Percentiles rank a stretch among this genome's conserved stretches.
Conservation (phyloP, 2,888 invertebrate species). For the Patella caerulea region DNA sequence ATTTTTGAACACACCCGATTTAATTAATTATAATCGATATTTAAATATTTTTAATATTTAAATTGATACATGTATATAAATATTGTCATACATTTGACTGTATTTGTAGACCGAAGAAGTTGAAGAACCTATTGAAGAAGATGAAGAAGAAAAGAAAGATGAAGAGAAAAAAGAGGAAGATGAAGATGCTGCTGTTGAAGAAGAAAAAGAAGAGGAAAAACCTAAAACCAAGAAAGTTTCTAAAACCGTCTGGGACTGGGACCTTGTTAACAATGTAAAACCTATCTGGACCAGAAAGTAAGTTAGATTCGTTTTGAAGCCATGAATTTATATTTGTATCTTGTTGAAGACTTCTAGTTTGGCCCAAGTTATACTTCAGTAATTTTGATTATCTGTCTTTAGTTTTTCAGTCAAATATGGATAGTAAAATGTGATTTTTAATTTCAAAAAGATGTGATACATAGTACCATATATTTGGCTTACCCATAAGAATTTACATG, state of each 20-base stretch:
- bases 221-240: slow-evolving; percentile 90
- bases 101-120: slow-evolving; percentile 79
- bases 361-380: too few relatives aligned
- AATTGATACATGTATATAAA: too few relatives aligned
- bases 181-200: slow-evolving; percentile 76
- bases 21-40: not conserved
- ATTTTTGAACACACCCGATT: not conserved
- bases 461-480: too few relatives aligned
- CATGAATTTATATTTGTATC: too few relatives aligned
- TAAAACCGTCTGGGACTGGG: slow-evolving; percentile 99
- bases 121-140: slow-evolving; percentile 78
- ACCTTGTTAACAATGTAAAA: slow-evolving; percentile 94
- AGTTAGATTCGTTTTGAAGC: slow-evolving; percentile 31
- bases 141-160: slow-evolving; percentile 65
- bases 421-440: not conserved
- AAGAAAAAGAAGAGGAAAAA: slow-evolving; percentile 77
- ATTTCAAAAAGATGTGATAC: not conserved
- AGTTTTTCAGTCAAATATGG: too few relatives aligned
- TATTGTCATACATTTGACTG: not conserved
- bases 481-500: too few relatives aligned
- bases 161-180: slow-evolving; percentile 63
- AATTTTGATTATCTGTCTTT: too few relatives aligned
- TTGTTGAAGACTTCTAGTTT: too few relatives aligned
- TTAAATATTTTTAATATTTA: not conserved
- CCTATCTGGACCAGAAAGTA: slow-evolving; percentile 98